Conservation (phyloP, 2,797 vertebrate genomes). For the Typhlichthys subterraneus region DNA sequence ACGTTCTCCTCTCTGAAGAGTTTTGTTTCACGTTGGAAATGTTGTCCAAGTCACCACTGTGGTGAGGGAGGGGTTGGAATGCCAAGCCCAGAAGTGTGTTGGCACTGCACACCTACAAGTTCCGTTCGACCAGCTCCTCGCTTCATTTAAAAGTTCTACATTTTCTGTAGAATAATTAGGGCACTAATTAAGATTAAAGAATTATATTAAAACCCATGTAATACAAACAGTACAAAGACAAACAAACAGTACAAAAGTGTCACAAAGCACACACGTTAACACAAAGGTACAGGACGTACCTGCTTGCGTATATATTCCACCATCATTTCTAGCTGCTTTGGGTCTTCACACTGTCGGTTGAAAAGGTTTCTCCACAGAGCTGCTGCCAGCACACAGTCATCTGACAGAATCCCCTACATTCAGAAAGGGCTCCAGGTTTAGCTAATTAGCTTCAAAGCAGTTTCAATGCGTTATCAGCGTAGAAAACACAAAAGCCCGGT, state of each 20-base stretch:
- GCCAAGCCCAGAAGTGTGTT: no score
- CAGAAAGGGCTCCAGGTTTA: background rate
- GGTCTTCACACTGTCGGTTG: constrained; percentile 88
- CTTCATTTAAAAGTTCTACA: no score
- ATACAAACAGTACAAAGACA: background rate
- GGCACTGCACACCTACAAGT: no score
- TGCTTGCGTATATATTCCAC: constrained; percentile 97
- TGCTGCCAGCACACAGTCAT: constrained; percentile 88
- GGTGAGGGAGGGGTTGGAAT: no score
- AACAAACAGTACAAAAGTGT: background rate
- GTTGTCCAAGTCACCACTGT: no score
- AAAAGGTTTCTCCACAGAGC: constrained; percentile 96
- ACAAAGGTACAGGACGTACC: constrained; percentile 64
- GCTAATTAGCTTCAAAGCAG: background rate
- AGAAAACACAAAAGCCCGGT: no score
- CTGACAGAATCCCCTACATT: constrained; percentile 88
- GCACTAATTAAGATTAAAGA: background rate
- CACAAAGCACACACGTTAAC: background rate
- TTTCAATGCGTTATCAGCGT: no score
- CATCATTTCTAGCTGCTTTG: constrained; percentile 86
- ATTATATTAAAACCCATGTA: background rate
- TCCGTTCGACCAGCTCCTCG: no score
- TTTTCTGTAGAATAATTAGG: no score
- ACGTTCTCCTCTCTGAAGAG: no score
- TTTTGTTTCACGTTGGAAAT: no score